Percentiles rank a stretch among this genome's conserved stretches.
Conservation (phyloP, 2,888 invertebrate genomes). For the Sphaeridia pumilis region DNA sequence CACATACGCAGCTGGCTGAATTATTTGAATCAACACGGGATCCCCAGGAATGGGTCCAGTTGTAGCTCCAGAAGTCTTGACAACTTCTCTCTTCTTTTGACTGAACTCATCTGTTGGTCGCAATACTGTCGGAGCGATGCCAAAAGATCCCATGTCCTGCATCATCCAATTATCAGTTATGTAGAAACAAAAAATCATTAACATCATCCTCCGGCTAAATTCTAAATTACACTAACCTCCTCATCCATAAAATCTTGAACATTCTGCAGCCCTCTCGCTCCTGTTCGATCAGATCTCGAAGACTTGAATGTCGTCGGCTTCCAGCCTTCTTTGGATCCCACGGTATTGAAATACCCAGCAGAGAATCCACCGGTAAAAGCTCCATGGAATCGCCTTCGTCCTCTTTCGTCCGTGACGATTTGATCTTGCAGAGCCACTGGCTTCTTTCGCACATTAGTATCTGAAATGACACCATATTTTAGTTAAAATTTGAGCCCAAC, state of each 20-base stretch:
- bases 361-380: conserved; percentile 98
- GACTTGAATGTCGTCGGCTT: conserved; percentile 81
- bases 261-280: conserved; percentile 47
- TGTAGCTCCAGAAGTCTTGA: conserved; percentile 38
- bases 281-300: conserved; percentile 58
- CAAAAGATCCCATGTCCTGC: conserved; percentile 78
- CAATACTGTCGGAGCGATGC: conserved; percentile 81
- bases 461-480: conserved; percentile 42
- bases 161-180: conserved; percentile 18
- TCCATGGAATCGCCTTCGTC: conserved; percentile 87
- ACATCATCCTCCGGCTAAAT: background rate
- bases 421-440: conserved; percentile 68
- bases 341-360: conserved; percentile 94
- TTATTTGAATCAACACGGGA: conserved; percentile 57
- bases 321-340: conserved; percentile 94
- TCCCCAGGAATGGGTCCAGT: conserved; percentile 49
- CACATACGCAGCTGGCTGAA: conserved; percentile 51
- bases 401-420: conserved; percentile 76
- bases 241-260: conserved; percentile 98
- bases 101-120: conserved; percentile 68
- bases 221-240: conserved; percentile 47
- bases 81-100: conserved; percentile 33
- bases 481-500: background rate
- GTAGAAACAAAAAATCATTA: background rate
- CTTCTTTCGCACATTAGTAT: conserved; percentile 65